These are phyloP conservation scores for Esox niger DNA, from an alignment of 2,113 vertebrate species.

Conservation along the genomic window DNA sequence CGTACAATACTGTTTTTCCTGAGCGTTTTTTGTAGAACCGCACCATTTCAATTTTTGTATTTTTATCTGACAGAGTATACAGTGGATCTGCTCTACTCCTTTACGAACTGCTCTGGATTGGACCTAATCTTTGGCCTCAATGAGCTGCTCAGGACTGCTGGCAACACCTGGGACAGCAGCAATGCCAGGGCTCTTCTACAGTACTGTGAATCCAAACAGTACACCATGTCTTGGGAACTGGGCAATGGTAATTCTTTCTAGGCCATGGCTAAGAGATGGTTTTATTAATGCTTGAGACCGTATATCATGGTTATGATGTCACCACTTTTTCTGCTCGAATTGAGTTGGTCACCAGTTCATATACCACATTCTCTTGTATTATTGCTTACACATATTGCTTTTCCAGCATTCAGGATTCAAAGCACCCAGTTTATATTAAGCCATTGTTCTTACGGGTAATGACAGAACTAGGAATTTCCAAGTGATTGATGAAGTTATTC, in stretches of 20 bases:
- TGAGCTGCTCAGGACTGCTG: constrained; percentile 77
- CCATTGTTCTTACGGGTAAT: not conserved
- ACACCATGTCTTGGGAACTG: constrained; percentile 90
- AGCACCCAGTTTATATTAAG: too few species aligned
- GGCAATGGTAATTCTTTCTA: constrained; percentile 79
- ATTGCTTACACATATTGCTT: too few species aligned
- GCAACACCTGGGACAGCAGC: constrained; percentile 81
- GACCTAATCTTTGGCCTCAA: constrained; percentile 94
- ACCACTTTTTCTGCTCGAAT: too few species aligned
- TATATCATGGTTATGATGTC: too few species aligned
- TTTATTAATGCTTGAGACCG: too few species aligned
- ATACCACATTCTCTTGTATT: too few species aligned
- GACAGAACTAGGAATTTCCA: not conserved
- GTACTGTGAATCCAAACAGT: constrained; percentile 78
- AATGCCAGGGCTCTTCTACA: constrained; percentile 80
- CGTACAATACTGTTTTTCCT: not conserved
- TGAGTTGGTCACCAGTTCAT: too few species aligned
- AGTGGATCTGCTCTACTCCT: constrained; percentile 82
- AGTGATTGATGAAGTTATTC: not conserved
- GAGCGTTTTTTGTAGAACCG: too few species aligned
- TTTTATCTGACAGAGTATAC: constrained; percentile 70
- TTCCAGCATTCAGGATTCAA: too few species aligned
- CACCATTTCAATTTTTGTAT: not conserved
- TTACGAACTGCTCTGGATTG: constrained; percentile 82
- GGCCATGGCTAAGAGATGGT: too few species aligned